Percentiles rank a stretch among this genome's conserved stretches.
These are phyloP conservation scores for Nerophis ophidion DNA, from an alignment of 2,113 vertebrate genomes.

Conservation along the genomic window DNA sequence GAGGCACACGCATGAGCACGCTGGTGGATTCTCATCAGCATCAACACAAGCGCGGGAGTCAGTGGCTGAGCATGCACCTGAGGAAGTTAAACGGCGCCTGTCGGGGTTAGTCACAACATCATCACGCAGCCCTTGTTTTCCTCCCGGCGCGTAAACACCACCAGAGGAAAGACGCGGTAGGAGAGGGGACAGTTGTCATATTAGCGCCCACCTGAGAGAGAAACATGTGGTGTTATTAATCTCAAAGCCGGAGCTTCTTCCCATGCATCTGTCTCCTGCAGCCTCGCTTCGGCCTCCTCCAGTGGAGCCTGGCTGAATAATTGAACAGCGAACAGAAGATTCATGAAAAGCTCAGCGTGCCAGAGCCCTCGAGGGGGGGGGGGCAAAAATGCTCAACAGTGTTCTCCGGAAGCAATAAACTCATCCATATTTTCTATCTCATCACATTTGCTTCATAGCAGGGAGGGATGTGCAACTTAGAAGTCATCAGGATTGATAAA, in stretches of 20 bases:
- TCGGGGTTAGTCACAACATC: conserved; percentile 30
- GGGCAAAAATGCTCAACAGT: conserved; percentile 26
- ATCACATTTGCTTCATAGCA: conserved; percentile 15
- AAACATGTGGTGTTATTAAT: conserved; percentile 13
- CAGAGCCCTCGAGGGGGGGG: conserved; percentile 18
- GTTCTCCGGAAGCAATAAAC: conserved; percentile 46
- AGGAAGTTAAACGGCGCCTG: conserved; percentile 35
- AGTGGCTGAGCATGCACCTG: conserved; percentile 27
- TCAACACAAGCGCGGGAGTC: conserved; percentile 31
- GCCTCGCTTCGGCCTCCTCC: conserved; percentile 20
- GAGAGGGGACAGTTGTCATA: neutral
- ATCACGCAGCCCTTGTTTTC: conserved; percentile 18
- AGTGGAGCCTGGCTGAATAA: conserved; percentile 48
- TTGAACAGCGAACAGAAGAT: conserved; percentile 50
- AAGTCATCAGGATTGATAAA: too few species aligned
- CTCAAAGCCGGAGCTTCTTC: neutral
- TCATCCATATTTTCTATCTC: conserved; percentile 54
- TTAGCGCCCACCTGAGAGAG: neutral
- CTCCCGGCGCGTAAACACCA: conserved; percentile 7
- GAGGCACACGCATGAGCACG: conserved; percentile 21
- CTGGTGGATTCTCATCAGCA: conserved; percentile 18
- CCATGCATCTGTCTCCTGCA: conserved; percentile 9
- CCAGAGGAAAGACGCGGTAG: neutral
- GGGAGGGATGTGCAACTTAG: too few species aligned
- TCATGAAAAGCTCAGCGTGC: conserved; percentile 41